These are phyloP conservation scores for Temnothorax rugatulus DNA, from an alignment of 2,888 invertebrate species.

Conservation along the genomic window DNA sequence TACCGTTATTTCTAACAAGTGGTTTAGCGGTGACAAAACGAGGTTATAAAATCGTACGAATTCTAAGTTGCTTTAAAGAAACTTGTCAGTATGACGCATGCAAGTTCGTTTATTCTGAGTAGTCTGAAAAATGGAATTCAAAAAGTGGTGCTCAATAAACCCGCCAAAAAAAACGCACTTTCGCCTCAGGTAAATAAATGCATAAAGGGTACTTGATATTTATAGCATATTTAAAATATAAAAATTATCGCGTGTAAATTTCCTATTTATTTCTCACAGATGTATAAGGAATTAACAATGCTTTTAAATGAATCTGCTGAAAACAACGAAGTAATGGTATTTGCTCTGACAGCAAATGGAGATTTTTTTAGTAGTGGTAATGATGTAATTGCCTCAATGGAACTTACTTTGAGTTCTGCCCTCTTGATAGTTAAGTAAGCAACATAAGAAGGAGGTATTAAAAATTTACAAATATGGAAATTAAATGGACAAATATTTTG, in stretches of 20 bases:
- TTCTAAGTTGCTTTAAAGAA: not conserved
- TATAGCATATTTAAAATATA: not conserved
- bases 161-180: conserved; percentile 93
- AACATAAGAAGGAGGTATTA: not conserved
- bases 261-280: conserved; percentile 82
- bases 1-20: not conserved
- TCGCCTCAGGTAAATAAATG: conserved; percentile 82
- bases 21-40: not conserved
- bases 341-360: conserved; percentile 93
- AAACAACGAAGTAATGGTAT: conserved; percentile 90
- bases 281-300: conserved; percentile 90
- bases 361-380: conserved; percentile 95
- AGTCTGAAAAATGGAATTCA: conserved; percentile 86
- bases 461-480: conserved; percentile 4
- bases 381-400: conserved; percentile 87
- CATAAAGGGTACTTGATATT: not conserved
- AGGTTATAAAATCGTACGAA: conserved; percentile 7
- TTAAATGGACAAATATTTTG: conserved; percentile 73
- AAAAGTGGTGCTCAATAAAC: conserved; percentile 91
- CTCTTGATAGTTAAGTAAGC: conserved; percentile 44
- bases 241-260: not conserved
- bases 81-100: conserved; percentile 18
- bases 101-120: conserved; percentile 35
- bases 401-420: not conserved
- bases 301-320: conserved; percentile 90